These are phyloP conservation scores for Gymnodraco acuticeps DNA, from an alignment of 2,797 vertebrate genomes.

Conservation along the genomic window DNA sequence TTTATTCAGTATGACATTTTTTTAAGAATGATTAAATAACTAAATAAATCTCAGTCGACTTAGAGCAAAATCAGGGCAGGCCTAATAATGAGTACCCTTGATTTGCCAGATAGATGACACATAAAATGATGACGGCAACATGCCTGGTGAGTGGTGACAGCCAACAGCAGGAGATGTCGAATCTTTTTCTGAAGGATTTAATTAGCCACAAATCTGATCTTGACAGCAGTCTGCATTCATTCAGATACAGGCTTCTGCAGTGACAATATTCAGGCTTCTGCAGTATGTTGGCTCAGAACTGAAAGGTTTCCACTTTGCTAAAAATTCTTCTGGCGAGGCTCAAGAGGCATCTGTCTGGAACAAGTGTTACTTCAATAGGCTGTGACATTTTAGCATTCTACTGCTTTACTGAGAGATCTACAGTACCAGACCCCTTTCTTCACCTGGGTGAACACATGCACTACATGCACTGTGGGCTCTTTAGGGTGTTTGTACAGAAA, in stretches of 20 bases:
- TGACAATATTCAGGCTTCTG: slow-evolving; percentile 36
- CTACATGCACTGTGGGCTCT: background rate
- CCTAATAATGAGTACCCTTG: too few relatives aligned
- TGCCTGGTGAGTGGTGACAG: slow-evolving; percentile 1
- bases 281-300: slow-evolving; percentile 23
- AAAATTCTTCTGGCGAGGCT: slow-evolving; percentile 28
- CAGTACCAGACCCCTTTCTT: background rate
- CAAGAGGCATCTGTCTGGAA: slow-evolving; percentile 14
- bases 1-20: too few relatives aligned
- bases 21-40: too few relatives aligned
- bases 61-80: too few relatives aligned
- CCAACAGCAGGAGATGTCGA: background rate
- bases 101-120: background rate
- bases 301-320: slow-evolving; percentile 23
- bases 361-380: slow-evolving; percentile 23
- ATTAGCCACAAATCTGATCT: slow-evolving; percentile 7
- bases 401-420: background rate
- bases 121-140: background rate
- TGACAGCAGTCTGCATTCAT: slow-evolving; percentile 31
- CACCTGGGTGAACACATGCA: background rate
- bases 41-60: too few relatives aligned
- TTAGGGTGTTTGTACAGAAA: background rate
- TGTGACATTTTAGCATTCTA: slow-evolving; percentile 20
- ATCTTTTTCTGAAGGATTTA: background rate
- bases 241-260: slow-evolving; percentile 35